Percentiles rank a stretch among this genome's conserved stretches.
Evolutionary conservation across 2,113 vertebrate genomes (phyloP).

Genomic region (Campylomormyrus tamandua): DNA sequence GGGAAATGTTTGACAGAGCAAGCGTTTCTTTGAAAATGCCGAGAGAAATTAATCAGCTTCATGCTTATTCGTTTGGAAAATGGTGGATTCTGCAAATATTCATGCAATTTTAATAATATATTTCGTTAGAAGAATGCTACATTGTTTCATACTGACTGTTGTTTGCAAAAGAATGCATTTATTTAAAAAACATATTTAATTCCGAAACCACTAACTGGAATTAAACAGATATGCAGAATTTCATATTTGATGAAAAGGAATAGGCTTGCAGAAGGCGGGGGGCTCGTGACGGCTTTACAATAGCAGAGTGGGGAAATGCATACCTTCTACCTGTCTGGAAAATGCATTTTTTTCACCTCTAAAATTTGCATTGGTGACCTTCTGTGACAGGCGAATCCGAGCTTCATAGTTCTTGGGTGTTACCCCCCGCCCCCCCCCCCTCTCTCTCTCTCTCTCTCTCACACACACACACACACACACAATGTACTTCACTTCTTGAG

Average conservation of each 20-base stretch:
- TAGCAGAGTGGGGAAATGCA: neutral
- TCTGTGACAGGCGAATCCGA: neutral
- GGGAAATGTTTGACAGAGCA: neutral
- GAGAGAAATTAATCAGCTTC: neutral
- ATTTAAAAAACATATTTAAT: neutral
- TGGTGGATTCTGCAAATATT: neutral
- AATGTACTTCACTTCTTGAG: neutral
- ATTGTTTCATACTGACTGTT: neutral
- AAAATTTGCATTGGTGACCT: constrained; percentile 1
- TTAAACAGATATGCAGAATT: neutral
- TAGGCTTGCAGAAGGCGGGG: neutral
- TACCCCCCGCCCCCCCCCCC: neutral
- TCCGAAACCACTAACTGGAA: neutral
- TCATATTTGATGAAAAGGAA: neutral
- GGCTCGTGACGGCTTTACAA: neutral
- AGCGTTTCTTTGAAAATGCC: neutral
- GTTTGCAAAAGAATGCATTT: neutral
- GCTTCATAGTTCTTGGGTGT: neutral
- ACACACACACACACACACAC: neutral
- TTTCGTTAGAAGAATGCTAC: neutral
- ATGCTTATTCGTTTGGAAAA: constrained; percentile 4
- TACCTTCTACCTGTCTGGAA: neutral
- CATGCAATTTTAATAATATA: neutral
- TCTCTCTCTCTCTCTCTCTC: neutral
- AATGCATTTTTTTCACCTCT: neutral